A percentile compares a stretch with the other conserved stretches of the same genome.
Conservation (phyloP, 1,140 invertebrate species). For the Drosophila mojavensis region DNA sequence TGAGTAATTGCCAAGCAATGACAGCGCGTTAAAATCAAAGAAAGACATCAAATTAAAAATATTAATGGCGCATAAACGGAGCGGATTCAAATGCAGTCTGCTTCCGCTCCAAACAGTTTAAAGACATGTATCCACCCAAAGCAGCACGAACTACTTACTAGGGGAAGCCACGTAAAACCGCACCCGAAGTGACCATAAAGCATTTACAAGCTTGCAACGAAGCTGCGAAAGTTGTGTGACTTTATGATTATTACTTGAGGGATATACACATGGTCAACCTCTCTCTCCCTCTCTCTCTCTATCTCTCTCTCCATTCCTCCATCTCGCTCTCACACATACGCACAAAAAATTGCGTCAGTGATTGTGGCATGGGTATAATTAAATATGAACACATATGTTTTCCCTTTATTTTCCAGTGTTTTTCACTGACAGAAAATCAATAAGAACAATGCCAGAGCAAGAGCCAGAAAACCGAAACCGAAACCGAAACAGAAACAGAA, state of each 20-base stretch:
- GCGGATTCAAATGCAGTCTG: not conserved
- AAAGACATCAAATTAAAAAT: constrained; percentile 19
- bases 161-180: constrained; percentile 43
- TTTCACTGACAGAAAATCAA: constrained; percentile 66
- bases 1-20: constrained; percentile 29
- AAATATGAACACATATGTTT: constrained; percentile 81
- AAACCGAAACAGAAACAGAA: no score
- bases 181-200: constrained; percentile 56
- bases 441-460: constrained; percentile 46
- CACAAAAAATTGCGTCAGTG: constrained; percentile 41
- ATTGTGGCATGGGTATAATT: constrained; percentile 65
- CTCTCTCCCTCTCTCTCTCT: constrained; percentile 1
- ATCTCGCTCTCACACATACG: not conserved
- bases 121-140: not conserved
- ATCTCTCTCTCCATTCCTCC: not conserved
- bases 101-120: not conserved
- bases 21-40: constrained; percentile 24
- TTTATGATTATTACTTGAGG: constrained; percentile 47
- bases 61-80: constrained; percentile 1
- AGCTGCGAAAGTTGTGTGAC: constrained; percentile 22
- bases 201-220: constrained; percentile 55
- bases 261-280: constrained; percentile 14
- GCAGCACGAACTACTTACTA: constrained; percentile 4
- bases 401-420: constrained; percentile 59
- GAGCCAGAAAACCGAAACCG: not conserved